Conservation (phyloP, 1,140 invertebrate species). For the Eupeodes corollae region DNA sequence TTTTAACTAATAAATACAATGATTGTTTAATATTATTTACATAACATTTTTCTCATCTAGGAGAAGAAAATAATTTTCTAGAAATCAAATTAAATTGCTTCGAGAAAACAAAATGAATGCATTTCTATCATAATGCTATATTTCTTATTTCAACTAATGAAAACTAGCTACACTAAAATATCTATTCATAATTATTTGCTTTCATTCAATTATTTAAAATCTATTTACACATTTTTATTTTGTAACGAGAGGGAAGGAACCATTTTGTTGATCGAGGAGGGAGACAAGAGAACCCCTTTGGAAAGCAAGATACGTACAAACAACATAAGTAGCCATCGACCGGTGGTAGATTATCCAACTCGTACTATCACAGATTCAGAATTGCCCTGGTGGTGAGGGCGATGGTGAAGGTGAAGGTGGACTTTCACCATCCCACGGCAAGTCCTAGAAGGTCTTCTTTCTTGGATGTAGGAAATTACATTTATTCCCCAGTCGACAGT, state of each 20-base stretch:
- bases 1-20: background rate
- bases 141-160: background rate
- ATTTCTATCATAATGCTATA: background rate
- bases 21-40: background rate
- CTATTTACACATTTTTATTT: too few relatives aligned
- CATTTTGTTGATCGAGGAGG: too few relatives aligned
- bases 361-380: background rate
- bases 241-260: too few relatives aligned
- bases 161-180: too few relatives aligned
- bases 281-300: too few relatives aligned
- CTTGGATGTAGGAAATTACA: constrained; percentile 67
- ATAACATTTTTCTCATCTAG: background rate
- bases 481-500: constrained; percentile 61
- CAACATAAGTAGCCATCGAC: background rate
- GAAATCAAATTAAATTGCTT: background rate
- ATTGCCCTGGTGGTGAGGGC: background rate
- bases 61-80: background rate
- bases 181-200: too few relatives aligned
- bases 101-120: background rate
- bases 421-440: background rate
- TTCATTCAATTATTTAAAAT: too few relatives aligned
- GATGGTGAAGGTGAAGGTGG: background rate
- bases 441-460: constrained; percentile 41
- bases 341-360: background rate
- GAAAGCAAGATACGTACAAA: background rate